These are phyloP conservation scores for Sternotherus odoratus DNA, from an alignment of 2,797 vertebrate genomes.

Conservation along the genomic window DNA sequence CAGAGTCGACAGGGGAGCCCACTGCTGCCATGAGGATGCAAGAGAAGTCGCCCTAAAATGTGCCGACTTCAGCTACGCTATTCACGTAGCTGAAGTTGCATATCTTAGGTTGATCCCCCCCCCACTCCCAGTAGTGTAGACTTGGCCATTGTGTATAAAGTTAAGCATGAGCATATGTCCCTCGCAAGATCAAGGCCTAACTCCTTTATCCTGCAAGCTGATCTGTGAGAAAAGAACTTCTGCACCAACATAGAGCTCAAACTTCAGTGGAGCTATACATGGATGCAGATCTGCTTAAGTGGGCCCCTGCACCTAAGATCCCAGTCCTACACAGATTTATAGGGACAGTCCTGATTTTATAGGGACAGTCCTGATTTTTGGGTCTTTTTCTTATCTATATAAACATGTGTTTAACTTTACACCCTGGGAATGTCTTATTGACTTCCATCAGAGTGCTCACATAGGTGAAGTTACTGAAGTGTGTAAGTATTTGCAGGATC, in stretches of 20 bases:
- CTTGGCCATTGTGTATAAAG: background rate
- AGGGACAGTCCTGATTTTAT: too few relatives aligned
- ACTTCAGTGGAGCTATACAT: background rate
- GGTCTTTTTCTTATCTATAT: too few relatives aligned
- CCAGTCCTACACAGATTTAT: background rate
- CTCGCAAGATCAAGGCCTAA: background rate
- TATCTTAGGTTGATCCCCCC: too few relatives aligned
- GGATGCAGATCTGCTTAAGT: background rate
- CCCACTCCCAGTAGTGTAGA: too few relatives aligned
- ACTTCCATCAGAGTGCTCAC: background rate
- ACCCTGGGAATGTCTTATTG: background rate
- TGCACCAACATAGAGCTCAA: background rate
- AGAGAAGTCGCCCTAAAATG: too few relatives aligned
- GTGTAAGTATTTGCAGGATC: fast-evolving
- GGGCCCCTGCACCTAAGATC: background rate
- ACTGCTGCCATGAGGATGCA: too few relatives aligned
- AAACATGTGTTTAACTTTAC: background rate
- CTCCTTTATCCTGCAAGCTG: background rate
- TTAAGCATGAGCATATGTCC: slow-evolving; percentile 1
- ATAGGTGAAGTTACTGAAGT: background rate
- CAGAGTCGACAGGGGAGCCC: too few relatives aligned
- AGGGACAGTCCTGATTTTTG: too few relatives aligned
- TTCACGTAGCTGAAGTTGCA: too few relatives aligned
- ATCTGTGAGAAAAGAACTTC: background rate
- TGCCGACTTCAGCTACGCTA: too few relatives aligned